These are phyloP conservation scores for Pseudachorutes palmiensis DNA, from an alignment of 1,140 invertebrate genomes.

Conservation along the genomic window DNA sequence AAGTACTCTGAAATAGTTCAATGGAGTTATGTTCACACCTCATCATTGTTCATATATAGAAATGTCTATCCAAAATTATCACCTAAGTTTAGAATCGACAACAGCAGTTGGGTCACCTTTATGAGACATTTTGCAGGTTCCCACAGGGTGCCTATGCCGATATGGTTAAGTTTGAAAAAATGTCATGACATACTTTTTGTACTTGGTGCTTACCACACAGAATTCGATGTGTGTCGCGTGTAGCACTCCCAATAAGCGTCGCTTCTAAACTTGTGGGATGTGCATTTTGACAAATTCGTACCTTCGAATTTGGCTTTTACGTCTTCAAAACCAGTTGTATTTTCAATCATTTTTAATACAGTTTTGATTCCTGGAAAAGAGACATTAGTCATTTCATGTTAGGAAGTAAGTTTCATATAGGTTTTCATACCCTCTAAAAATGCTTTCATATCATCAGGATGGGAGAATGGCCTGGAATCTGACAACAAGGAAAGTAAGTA, in stretches of 20 bases:
- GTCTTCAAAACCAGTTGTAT: constrained; percentile 15
- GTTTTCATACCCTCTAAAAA: neutral
- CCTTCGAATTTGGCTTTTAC: constrained; percentile 5
- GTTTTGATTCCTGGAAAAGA: constrained; percentile 9
- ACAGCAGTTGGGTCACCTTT: constrained; percentile 44
- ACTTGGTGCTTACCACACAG: constrained; percentile 39
- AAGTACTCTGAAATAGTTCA: constrained; percentile 41
- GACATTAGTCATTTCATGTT: too few relatives aligned
- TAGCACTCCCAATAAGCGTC: constrained; percentile 79
- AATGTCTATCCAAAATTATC: neutral
- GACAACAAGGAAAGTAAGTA: neutral
- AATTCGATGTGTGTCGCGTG: constrained; percentile 73
- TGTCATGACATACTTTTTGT: too few relatives aligned
- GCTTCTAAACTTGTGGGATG: constrained; percentile 58
- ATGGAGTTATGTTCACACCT: too few relatives aligned
- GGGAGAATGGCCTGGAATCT: constrained; percentile 35
- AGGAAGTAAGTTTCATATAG: too few relatives aligned
- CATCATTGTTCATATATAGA: too few relatives aligned
- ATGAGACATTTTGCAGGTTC: constrained; percentile 27
- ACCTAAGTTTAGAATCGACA: constrained; percentile 47
- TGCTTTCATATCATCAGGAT: constrained; percentile 26
- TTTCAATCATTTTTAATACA: constrained; percentile 9
- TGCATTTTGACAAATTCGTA: constrained; percentile 61
- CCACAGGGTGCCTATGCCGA: constrained; percentile 16
- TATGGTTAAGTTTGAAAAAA: too few relatives aligned